Base-by-base conservation (phyloP, 2,113 vertebrate genomes). In the Myrmophylax atrothorax region DNA sequence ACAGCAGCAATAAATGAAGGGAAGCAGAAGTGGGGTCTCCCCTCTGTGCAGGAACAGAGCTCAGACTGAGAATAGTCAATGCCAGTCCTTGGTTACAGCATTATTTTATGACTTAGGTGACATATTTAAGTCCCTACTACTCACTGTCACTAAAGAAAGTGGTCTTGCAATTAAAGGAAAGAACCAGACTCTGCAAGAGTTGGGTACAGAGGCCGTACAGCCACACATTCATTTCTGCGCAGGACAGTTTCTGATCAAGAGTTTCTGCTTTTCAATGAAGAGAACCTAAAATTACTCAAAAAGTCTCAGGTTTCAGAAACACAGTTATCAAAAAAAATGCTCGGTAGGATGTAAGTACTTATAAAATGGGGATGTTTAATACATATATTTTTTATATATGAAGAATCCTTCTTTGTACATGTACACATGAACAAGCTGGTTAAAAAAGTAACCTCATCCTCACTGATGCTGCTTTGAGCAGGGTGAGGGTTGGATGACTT, bases 161-260 rank as follows among this genome's bases (percentile, higher is more conserved):
- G 9, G 29, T 77, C 31, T 74, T 82, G 49, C 37, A 84, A 55
- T 44, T 40, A 35, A 91, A 87, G 59, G 74, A 87, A 76, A 22
- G 47, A 74, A 42, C 5, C 4, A 55, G 23, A 55, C 31, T 44
- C 16, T 70, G 68, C 38, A 62, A 44, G 40, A 58, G 25, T 9
- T 0, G 3, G 25, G 16, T 58, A 35, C 3, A 17, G 33, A 11
- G 29, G 58, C 35, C 1, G 3, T 7, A 75, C 2, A 47, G 35
- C 59, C 35, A 22, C 6, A 7, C 47, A 14, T 63, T 53, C 15
- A 15, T 25, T 81, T 37, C n/a, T 58, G 23, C 16, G 12, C 25
- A 63, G 64, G 64, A 68, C 7, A 75, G 28, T 20, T 84, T 90
- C 35, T 49, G 69, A 82, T 29, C 17, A 26, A 35, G 52, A 64